Percentiles rank a stretch among this genome's conserved stretches.
These are phyloP conservation scores for Oryzias sinensis DNA, from an alignment of 2,797 vertebrate species.

Conservation along the genomic window DNA sequence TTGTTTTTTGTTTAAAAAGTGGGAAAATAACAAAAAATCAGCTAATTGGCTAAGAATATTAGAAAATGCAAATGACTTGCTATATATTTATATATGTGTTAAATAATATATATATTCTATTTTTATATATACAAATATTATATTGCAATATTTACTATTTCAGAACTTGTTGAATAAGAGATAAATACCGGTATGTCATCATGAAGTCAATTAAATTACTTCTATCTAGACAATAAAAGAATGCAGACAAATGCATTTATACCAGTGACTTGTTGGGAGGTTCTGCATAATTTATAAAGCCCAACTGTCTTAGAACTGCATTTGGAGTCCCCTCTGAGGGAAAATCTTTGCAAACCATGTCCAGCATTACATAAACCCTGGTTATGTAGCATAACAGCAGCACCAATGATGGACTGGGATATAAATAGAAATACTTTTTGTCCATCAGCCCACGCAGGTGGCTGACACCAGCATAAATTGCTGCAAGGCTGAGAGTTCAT, in stretches of 20 bases:
- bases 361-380: slow-evolving; percentile 50
- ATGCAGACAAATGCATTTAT: slow-evolving; percentile 30
- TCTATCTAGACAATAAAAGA: neutral
- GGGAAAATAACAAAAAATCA: too few relatives aligned
- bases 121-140: too few relatives aligned
- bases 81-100: too few relatives aligned
- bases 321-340: slow-evolving; percentile 26
- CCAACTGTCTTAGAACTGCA: slow-evolving; percentile 35
- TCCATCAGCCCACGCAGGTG: slow-evolving; percentile 62
- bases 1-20: too few relatives aligned
- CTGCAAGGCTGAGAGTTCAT: slow-evolving; percentile 31
- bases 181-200: too few relatives aligned
- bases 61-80: too few relatives aligned
- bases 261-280: slow-evolving; percentile 26
- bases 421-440: slow-evolving; percentile 64
- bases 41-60: too few relatives aligned
- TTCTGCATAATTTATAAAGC: slow-evolving; percentile 52
- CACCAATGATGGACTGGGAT: slow-evolving; percentile 45
- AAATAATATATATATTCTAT: too few relatives aligned
- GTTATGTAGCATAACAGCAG: slow-evolving; percentile 43
- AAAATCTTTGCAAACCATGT: slow-evolving; percentile 31
- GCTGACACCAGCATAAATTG: slow-evolving; percentile 44
- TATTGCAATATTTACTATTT: too few relatives aligned
- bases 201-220: too few relatives aligned
- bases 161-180: too few relatives aligned